Evolutionary conservation across 1,140 invertebrate genomes (phyloP), one percentile per base, ranked within the genome.

Genomic region (Drosophila pectinifera): DNA sequence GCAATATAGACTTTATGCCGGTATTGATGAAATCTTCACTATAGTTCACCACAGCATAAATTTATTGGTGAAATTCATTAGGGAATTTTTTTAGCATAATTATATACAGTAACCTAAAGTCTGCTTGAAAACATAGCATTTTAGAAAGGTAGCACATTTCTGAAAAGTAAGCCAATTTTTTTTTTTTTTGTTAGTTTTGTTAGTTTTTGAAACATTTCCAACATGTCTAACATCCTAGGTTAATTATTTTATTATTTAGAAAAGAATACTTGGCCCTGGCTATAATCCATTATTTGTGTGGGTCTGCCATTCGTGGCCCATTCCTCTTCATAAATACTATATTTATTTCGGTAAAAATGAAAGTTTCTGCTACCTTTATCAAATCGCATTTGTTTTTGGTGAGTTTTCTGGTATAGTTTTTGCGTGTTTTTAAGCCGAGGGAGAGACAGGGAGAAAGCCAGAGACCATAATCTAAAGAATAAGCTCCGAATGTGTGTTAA

Each of bases 401-500:
- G 31, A 49, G 46, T 31, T 49, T 49, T 4, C 11, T 13, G 31
- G 11, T 34, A 38, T 14, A 38, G 14, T 4, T 22, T 24, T 31
- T 48, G 43, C 24, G 22, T 46, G 22, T n/a, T 22, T 22, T 14
- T n/a, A 45, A 38, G 36, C 36, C 36, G 36, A 38, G 36, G 20
- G 0, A 5, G 5, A 22, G 7, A 24, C 2, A 16, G 6, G 14
- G 13, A 26, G 16, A 16, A 5, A 16, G n/a, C n/a, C 16, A n/a
- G 10, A 1, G 18, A 55, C 38, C 11, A 16, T 31, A 63, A 59
- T 63, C 54, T 36, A 6, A 41, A 18, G 24, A 41, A 31, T 59
- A 63, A 63, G 54, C 59, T 28, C 14, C 11, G 11, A 39, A 63
- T 63, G 54, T 63, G 59, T 63, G 59, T 11, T 14, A 14, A 41